Conservation (phyloP, 92 coral and sea anemone species). For the Epizoanthus rinbou region DNA sequence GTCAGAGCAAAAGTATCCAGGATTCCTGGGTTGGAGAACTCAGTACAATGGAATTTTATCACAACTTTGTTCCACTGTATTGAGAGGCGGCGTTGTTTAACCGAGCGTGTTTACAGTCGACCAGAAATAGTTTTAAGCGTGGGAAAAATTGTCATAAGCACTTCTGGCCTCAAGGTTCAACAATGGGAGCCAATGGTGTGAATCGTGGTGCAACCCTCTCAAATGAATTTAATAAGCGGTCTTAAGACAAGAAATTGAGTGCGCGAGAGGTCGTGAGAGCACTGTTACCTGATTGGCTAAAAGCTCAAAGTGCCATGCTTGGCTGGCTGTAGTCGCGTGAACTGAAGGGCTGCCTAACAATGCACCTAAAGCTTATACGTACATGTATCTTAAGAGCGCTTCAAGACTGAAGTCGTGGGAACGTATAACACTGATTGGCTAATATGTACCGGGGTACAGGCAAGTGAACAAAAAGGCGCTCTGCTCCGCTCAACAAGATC, state of each 20-base stretch:
- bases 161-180: conserved; percentile 36
- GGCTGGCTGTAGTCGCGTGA: conserved; percentile 64
- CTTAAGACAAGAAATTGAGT: conserved; percentile 48
- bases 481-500: conserved; percentile 8
- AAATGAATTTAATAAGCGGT: conserved; percentile 45
- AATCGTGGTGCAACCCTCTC: conserved; percentile 7
- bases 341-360: conserved; percentile 37
- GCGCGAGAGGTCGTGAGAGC: conserved; percentile 61
- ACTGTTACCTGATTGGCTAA: conserved; percentile 47
- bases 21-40: background rate
- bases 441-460: conserved; percentile 1
- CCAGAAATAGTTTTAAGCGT: conserved; percentile 64
- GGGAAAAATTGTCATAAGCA: conserved; percentile 55
- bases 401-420: conserved; percentile 68
- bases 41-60: conserved; percentile 4
- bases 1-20: background rate
- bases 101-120: conserved; percentile 55
- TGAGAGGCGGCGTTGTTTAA: conserved; percentile 35
- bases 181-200: conserved; percentile 38
- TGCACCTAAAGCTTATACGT: conserved; percentile 33
- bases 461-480: background rate
- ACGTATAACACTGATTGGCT: conserved; percentile 63
- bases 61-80: background rate
- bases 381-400: conserved; percentile 15
- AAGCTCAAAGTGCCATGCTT: conserved; percentile 52